Percentiles rank a stretch among this genome's conserved stretches.
Evolutionary conservation across 2,797 vertebrate species (phyloP).

Genomic region (Ceyx erithaca): DNA sequence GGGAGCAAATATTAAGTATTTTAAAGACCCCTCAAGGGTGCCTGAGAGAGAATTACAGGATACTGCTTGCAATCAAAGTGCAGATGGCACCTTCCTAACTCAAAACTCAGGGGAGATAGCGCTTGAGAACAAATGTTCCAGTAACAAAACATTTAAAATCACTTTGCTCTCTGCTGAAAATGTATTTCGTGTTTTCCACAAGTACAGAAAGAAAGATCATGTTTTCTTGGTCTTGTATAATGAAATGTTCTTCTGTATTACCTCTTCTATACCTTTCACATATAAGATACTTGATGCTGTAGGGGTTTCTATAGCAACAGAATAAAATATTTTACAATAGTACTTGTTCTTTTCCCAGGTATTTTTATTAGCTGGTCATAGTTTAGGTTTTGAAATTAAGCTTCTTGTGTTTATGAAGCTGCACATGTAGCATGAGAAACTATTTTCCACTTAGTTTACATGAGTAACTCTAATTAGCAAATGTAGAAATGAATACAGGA

Average conservation of each 20-base stretch:
- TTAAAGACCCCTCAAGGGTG: background rate
- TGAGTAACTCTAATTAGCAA: background rate
- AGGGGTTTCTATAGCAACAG: slow-evolving; percentile 53
- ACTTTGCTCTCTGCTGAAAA: background rate
- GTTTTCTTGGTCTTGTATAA: background rate
- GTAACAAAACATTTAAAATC: background rate
- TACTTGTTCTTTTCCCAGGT: slow-evolving; percentile 26
- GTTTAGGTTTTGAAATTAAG: background rate
- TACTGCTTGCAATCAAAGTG: background rate
- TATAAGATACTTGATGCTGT: background rate
- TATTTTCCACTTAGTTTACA: background rate
- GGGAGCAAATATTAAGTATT: slow-evolving; percentile 2
- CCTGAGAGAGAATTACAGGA: background rate
- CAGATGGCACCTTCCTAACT: background rate
- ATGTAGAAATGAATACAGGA: background rate
- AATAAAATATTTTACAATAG: slow-evolving; percentile 22
- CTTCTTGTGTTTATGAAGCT: background rate
- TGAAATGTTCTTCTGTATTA: background rate
- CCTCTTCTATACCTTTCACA: background rate
- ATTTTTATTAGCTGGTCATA: background rate
- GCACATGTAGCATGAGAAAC: background rate
- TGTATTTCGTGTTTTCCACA: background rate
- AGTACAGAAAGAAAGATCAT: background rate
- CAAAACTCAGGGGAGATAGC: background rate
- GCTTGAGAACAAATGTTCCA: background rate